Conservation (phyloP, 2,113 vertebrate genomes). For the Paradoxurus hermaphroditus region DNA sequence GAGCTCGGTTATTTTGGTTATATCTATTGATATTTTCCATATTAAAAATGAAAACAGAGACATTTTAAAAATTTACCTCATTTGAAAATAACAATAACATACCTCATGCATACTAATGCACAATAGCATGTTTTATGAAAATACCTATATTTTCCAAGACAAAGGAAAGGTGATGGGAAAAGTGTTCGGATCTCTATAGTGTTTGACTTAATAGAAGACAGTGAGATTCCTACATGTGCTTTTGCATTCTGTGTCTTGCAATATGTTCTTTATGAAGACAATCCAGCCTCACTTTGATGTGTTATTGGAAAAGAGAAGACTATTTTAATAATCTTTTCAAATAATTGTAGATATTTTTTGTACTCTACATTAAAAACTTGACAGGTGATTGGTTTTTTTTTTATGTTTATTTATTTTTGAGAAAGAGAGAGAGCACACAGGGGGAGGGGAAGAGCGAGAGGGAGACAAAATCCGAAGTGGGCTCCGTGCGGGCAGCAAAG, state of each 20-base stretch:
- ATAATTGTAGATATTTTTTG: not conserved
- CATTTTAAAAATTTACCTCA: not conserved
- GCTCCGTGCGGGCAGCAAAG: no score
- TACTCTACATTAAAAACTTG: not conserved
- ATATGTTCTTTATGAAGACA: not conserved
- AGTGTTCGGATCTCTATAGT: not conserved
- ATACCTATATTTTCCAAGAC: not conserved
- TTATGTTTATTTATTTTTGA: no score
- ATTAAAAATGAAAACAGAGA: not conserved
- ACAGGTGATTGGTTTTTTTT: not conserved
- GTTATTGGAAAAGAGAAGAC: not conserved
- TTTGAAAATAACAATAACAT: not conserved
- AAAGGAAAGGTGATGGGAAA: not conserved
- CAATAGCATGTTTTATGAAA: not conserved
- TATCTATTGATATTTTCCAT: not conserved
- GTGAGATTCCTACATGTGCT: not conserved
- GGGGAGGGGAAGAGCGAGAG: no score
- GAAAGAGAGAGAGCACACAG: no score
- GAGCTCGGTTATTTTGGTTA: not conserved
- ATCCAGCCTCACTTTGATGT: not conserved
- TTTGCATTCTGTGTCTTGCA: not conserved
- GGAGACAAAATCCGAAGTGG: no score
- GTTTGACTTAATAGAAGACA: not conserved
- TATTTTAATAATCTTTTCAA: not conserved
- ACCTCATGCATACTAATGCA: not conserved